Evolutionary conservation across 2,888 invertebrate species (phyloP).

Genomic region (Creontiades dilutus): DNA sequence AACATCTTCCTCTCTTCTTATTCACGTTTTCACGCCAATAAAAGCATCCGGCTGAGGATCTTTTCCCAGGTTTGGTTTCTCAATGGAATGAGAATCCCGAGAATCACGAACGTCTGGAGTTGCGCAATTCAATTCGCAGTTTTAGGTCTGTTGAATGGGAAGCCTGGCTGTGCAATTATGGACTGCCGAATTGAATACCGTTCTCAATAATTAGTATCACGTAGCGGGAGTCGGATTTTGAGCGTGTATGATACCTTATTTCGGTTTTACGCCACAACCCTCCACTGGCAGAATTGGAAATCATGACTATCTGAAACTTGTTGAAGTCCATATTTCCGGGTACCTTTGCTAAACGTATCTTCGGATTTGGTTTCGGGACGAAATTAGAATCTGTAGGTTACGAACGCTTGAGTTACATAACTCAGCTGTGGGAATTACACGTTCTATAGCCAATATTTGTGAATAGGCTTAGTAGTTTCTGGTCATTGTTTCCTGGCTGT

Average conservation of each 20-base stretch:
- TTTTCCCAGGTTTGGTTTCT: background rate
- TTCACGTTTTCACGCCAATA: conserved; percentile 26
- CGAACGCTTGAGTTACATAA: too few relatives aligned
- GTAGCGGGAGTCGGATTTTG: background rate
- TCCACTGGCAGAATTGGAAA: too few relatives aligned
- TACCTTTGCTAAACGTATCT: too few relatives aligned
- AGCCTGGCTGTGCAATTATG: background rate
- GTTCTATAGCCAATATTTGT: too few relatives aligned
- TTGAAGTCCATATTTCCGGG: too few relatives aligned
- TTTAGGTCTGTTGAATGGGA: background rate
- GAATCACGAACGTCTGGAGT: background rate
- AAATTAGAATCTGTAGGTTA: too few relatives aligned
- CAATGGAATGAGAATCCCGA: background rate
- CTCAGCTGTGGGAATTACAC: too few relatives aligned
- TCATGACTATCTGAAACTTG: too few relatives aligned
- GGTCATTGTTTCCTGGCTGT: too few relatives aligned
- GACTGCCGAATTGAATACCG: background rate
- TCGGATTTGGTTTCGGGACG: too few relatives aligned
- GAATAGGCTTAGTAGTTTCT: too few relatives aligned
- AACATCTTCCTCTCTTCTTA: background rate
- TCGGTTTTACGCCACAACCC: too few relatives aligned
- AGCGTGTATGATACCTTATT: background rate
- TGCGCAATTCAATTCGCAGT: background rate
- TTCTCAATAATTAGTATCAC: background rate
- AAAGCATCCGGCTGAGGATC: background rate